These are phyloP conservation scores for Anthoscopus minutus DNA, from an alignment of 2,113 vertebrate species.

Conservation along the genomic window DNA sequence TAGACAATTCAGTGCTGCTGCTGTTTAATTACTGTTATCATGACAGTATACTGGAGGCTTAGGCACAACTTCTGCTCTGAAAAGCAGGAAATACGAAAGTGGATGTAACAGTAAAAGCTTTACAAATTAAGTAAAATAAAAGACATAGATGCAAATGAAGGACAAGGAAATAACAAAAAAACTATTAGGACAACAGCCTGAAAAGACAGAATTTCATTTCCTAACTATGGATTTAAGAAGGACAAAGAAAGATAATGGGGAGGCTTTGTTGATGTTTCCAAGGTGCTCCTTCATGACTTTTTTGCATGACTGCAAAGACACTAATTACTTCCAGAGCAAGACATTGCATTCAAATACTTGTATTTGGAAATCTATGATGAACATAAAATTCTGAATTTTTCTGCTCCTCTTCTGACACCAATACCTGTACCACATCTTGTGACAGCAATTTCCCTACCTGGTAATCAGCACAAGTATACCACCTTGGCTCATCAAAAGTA, in stretches of 20 bases:
- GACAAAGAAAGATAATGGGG: fast-evolving
- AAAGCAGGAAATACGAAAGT: not conserved
- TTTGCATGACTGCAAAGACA: not conserved
- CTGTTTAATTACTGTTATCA: not conserved
- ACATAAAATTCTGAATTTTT: not conserved
- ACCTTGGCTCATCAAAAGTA: not conserved
- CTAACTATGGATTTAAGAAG: not conserved
- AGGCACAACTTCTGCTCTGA: not conserved
- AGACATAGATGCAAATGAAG: not conserved
- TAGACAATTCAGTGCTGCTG: not conserved
- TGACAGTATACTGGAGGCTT: not conserved
- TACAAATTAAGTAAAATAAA: not conserved
- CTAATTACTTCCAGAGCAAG: not conserved
- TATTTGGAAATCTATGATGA: not conserved
- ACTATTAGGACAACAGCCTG: not conserved
- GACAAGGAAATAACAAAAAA: not conserved
- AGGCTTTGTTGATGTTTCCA: not conserved
- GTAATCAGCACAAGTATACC: not conserved
- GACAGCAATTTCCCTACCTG: not conserved
- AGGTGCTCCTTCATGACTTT: not conserved
- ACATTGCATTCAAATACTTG: not conserved
- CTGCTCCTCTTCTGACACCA: not conserved
- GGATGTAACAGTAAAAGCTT: not conserved
- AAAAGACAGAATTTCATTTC: not conserved
- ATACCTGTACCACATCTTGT: not conserved